Conservation (phyloP, 1,140 invertebrate species). For the Sarcophaga bullata region DNA sequence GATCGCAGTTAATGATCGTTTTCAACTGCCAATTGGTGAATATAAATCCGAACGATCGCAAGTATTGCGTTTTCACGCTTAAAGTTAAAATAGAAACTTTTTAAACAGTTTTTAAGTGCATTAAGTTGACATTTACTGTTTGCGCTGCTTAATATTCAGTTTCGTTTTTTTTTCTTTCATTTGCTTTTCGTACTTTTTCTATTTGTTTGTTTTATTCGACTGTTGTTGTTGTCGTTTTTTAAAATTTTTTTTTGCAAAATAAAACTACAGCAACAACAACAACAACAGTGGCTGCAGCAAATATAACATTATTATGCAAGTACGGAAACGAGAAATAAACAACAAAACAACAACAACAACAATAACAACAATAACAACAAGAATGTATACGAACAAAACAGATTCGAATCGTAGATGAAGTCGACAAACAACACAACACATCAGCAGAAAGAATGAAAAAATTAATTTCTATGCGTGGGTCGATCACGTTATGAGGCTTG, state of each 20-base stretch:
- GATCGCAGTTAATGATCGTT: too few relatives aligned
- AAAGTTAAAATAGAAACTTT: too few relatives aligned
- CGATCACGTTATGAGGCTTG: neutral
- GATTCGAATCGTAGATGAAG: too few relatives aligned
- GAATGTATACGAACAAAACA: neutral
- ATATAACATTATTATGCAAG: neutral
- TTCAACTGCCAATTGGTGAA: too few relatives aligned
- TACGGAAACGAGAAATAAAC: constrained; percentile 11
- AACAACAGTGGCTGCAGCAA: neutral
- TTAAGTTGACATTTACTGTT: too few relatives aligned
- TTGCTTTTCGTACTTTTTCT: neutral
- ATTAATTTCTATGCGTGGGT: constrained; percentile 6
- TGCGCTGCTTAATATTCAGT: constrained; percentile 3
- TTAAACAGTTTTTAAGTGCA: too few relatives aligned
- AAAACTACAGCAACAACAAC: neutral
- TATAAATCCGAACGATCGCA: too few relatives aligned
- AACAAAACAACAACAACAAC: too few relatives aligned
- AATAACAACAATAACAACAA: too few relatives aligned
- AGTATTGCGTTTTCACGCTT: too few relatives aligned
- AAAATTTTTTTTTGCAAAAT: neutral
- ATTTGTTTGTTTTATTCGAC: neutral
- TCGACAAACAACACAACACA: too few relatives aligned
- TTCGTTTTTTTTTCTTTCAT: neutral
- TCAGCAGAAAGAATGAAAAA: neutral
- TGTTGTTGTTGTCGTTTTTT: neutral